Percentiles rank a stretch among this genome's conserved stretches.
These are phyloP conservation scores for Chaitophorus viminalis DNA, from an alignment of 2,888 invertebrate genomes.

Conservation along the genomic window DNA sequence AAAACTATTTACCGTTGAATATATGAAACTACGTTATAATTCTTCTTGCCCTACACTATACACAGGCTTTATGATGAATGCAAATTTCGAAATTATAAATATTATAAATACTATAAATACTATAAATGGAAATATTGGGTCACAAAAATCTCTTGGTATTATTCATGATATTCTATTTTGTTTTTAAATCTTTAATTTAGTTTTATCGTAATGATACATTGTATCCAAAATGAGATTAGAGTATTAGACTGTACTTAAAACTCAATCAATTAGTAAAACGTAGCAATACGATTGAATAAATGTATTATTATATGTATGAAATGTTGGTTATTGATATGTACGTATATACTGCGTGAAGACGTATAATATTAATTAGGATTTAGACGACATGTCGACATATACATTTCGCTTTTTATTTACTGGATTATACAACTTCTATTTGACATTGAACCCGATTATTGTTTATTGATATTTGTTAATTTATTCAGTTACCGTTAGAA, in stretches of 20 bases:
- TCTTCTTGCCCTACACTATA: too few species aligned
- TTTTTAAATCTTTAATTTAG: neutral
- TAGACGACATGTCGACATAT: neutral
- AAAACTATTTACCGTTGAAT: too few species aligned
- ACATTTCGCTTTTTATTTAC: neutral
- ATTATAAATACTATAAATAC: too few species aligned
- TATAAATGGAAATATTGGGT: too few species aligned
- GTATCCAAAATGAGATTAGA: neutral
- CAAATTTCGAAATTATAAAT: too few species aligned
- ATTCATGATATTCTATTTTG: too few species aligned
- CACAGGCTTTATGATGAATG: too few species aligned
- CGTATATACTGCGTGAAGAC: conserved; percentile 19
- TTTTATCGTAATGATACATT: neutral
- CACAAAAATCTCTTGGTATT: too few species aligned
- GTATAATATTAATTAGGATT: conserved; percentile 35
- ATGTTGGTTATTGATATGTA: neutral
- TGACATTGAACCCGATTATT: conserved; percentile 26
- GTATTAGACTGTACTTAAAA: neutral
- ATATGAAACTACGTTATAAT: too few species aligned
- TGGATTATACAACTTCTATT: conserved; percentile 15
- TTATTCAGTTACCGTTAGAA: neutral
- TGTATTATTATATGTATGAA: neutral
- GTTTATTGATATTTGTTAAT: neutral
- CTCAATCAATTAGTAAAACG: neutral
- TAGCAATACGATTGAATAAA: neutral